Evolutionary conservation across 2,888 invertebrate species (phyloP).

Genomic region (Priocnemis perturbator): DNA sequence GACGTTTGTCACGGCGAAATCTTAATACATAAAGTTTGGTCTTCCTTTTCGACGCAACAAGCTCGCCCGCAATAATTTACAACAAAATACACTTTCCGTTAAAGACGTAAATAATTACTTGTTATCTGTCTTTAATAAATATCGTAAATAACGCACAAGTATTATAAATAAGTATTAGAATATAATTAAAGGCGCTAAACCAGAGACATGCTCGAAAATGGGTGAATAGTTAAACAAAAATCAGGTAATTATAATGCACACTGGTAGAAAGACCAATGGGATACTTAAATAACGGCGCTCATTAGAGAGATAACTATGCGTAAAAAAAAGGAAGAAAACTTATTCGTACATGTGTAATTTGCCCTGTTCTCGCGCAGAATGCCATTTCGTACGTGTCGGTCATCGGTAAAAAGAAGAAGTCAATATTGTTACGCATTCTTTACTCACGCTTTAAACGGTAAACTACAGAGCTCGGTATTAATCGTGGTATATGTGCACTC

Average conservation of each 20-base stretch:
- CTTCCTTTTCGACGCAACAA: slow-evolving; percentile 26
- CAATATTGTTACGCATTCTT: slow-evolving; percentile 35
- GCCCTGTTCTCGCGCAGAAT: slow-evolving; percentile 52
- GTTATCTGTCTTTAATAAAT: slow-evolving; percentile 67
- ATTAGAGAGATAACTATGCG: slow-evolving; percentile 36
- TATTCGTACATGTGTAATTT: slow-evolving; percentile 38
- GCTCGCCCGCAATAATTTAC: slow-evolving; percentile 52
- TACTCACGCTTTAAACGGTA: slow-evolving; percentile 34
- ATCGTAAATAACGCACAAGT: slow-evolving; percentile 66
- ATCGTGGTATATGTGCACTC: slow-evolving; percentile 34
- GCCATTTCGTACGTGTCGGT: slow-evolving; percentile 44
- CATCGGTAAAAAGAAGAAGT: slow-evolving; percentile 32
- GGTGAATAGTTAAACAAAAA: slow-evolving; percentile 53
- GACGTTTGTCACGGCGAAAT: slow-evolving; percentile 34
- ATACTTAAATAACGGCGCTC: slow-evolving; percentile 42
- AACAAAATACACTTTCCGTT: slow-evolving; percentile 61
- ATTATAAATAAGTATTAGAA: slow-evolving; percentile 65
- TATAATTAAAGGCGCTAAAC: slow-evolving; percentile 55
- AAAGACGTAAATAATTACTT: slow-evolving; percentile 59
- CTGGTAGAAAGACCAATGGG: slow-evolving; percentile 44
- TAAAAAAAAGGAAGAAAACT: slow-evolving; percentile 35
- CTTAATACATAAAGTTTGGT: slow-evolving; percentile 52
- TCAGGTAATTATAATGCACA: slow-evolving; percentile 45
- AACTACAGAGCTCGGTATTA: slow-evolving; percentile 25
- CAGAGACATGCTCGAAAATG: slow-evolving; percentile 57